Conservation (phyloP, 2,888 invertebrate genomes). For the Chloromyia formosa region DNA sequence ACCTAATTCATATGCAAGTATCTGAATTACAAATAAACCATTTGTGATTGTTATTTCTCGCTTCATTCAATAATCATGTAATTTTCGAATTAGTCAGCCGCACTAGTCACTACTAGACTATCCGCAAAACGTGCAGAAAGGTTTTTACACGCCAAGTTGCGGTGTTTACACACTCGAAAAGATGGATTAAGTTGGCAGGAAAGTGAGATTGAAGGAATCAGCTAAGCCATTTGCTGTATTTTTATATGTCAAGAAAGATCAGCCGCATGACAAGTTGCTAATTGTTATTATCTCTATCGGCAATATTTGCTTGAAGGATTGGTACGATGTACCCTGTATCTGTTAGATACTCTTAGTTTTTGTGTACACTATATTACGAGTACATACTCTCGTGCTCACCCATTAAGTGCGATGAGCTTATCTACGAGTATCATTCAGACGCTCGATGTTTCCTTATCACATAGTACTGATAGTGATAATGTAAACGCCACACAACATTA, state of each 20-base stretch:
- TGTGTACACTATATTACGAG: not conserved
- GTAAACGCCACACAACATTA: conserved; percentile 13
- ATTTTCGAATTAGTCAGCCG: not conserved
- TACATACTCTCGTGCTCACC: not conserved
- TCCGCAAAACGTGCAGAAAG: not conserved
- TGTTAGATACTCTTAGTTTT: not conserved
- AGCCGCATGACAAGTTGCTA: conserved; percentile 32
- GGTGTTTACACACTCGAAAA: not conserved
- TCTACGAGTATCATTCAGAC: not conserved
- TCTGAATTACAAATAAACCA: no score
- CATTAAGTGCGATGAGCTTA: not conserved
- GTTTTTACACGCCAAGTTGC: no score
- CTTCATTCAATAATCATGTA: no score
- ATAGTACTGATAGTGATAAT: conserved; percentile 18
- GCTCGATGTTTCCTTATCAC: conserved; percentile 3
- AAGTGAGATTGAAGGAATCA: not conserved
- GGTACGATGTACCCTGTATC: conserved; percentile 14
- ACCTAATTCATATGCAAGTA: no score
- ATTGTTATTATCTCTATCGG: conserved; percentile 24
- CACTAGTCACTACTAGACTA: not conserved
- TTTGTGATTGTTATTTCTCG: no score
- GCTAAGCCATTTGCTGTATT: not conserved
- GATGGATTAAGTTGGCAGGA: not conserved
- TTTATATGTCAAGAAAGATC: not conserved
- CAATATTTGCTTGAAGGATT: conserved; percentile 26